Conservation (phyloP, 2,888 invertebrate genomes). For the Anorthoa munda region DNA sequence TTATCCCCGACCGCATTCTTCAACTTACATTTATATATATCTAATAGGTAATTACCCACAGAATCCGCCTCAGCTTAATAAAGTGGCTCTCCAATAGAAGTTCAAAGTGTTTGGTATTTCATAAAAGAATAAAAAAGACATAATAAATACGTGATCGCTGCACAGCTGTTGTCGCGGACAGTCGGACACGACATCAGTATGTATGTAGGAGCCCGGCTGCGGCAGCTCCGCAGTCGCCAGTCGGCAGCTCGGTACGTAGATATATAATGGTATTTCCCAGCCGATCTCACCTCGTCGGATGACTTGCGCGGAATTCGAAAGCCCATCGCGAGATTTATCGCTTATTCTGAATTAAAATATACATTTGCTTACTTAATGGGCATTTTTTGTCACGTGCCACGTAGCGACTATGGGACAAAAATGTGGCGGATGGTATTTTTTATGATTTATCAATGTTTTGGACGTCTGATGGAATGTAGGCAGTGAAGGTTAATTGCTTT, state of each 20-base stretch:
- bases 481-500: constrained; percentile 67
- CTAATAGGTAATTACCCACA: constrained; percentile 59
- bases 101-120: constrained; percentile 53
- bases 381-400: constrained; percentile 89
- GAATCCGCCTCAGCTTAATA: constrained; percentile 60
- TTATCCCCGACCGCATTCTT: constrained; percentile 70
- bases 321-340: constrained; percentile 90
- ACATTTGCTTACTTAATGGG: constrained; percentile 89
- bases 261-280: constrained; percentile 89
- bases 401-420: constrained; percentile 79
- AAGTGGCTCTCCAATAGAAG: constrained; percentile 51
- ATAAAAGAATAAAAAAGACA: constrained; percentile 65
- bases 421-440: constrained; percentile 79
- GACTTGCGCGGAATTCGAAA: constrained; percentile 91
- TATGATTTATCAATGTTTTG: constrained; percentile 83
- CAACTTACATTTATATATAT: constrained; percentile 70
- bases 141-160: constrained; percentile 76
- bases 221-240: too few species aligned
- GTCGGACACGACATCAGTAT: constrained; percentile 80
- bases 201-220: constrained; percentile 77
- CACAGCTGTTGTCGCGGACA: constrained; percentile 77
- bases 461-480: constrained; percentile 69
- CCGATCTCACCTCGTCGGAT: constrained; percentile 89
- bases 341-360: constrained; percentile 90
- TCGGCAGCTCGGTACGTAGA: constrained; percentile 74